phyloP scores from a whole-genome alignment of 2,888 invertebrate species.

The Abscondita cerata region DNA sequence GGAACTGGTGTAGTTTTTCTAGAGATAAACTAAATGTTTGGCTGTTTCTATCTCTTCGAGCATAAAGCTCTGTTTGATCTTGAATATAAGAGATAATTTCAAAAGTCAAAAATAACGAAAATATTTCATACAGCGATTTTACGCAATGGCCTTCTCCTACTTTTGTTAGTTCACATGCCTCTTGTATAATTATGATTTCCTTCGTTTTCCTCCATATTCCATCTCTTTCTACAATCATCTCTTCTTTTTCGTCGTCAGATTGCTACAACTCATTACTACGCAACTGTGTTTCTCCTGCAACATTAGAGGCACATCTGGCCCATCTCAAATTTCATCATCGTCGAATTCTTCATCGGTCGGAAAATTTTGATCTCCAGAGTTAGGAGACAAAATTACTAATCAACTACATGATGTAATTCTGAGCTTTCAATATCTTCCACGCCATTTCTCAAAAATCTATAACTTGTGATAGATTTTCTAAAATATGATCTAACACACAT shows the following conservation, averaged over 20 bases:
- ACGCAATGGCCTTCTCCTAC: neutral
- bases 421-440: no score
- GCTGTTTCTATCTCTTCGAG: neutral
- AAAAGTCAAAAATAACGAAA: neutral
- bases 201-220: no score
- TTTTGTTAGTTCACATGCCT: no score
- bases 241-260: no score
- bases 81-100: neutral
- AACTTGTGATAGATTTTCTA: no score
- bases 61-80: neutral
- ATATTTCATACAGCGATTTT: neutral
- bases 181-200: no score
- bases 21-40: neutral
- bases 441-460: no score
- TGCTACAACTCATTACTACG: neutral
- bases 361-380: no score
- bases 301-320: neutral
- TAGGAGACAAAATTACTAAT: no score
- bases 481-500: no score
- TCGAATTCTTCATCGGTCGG: neutral
- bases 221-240: no score
- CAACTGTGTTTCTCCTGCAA: neutral
- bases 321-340: neutral
- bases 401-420: no score
- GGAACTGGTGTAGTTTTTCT: neutral